Evolutionary conservation across 2,797 vertebrate species (phyloP), one percentile per base, ranked within the genome.

Genomic region (Parauchenoglanis ngamensis): DNA sequence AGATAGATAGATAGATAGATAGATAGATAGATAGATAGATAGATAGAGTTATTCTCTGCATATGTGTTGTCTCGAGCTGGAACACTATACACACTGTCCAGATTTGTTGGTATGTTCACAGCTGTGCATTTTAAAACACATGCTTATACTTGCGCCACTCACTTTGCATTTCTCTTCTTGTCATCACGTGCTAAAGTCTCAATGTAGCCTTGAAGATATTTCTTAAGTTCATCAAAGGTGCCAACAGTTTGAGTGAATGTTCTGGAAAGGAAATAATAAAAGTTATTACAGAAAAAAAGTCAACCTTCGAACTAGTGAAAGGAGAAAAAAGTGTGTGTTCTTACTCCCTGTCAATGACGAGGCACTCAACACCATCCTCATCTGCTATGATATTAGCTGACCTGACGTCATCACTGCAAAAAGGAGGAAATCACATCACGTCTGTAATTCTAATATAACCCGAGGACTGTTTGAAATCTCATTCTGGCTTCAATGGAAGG

Each of bases 241-340:
- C 98, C 97, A 21, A 99, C 97, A 0, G 97, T 99, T 93, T 98
- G 97, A 92, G 96, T 96, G 87, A 99, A 99, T 11, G 97, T 99
- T 93, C 98, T 99, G 84, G 70, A 89, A 78, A 84, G 89, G 77
- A 86, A 88, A 80, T 7, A 57, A 82, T 25, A 28, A 21, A 40
- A 40, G 10, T 57, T 19, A 77, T 57, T 19, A 73, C 1, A 59
- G 19, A 85, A 77, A 61, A 40, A 54, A 67, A 63, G 49, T 54
- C 49, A 11, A 65, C 31, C 23, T 59, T 31, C 11, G 23, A 12
- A n/a, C 31, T 67, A 80, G 7, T 13, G 52, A 80, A 56, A 81
- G 11, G 1, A 17, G 40, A 54, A 78, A 84, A 13, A 1, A 2
- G 7, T 49, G 19, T 70, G 56, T 35, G 31, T 89, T 97, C 97